These are phyloP conservation scores for Pteronura brasiliensis DNA, from an alignment of 2,113 vertebrate genomes.

Conservation along the genomic window DNA sequence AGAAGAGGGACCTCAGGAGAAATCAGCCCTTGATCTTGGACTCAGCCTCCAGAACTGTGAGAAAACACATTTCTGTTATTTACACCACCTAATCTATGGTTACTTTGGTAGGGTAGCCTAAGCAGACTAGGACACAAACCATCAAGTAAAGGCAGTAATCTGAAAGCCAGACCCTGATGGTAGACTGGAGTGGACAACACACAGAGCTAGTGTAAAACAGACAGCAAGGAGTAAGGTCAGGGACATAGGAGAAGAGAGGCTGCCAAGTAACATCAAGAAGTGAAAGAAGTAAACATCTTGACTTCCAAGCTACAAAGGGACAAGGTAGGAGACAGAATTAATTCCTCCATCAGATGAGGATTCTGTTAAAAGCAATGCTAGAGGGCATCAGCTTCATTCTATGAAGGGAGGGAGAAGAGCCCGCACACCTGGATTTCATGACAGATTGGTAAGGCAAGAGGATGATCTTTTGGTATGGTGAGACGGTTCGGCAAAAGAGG, in stretches of 20 bases:
- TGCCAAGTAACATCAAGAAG: not conserved
- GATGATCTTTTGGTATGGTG: not conserved
- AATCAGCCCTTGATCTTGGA: not conserved
- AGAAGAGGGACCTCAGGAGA: not conserved
- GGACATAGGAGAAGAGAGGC: not conserved
- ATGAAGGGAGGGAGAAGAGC: not conserved
- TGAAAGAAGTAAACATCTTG: not conserved
- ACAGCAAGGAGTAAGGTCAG: not conserved
- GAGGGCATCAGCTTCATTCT: not conserved
- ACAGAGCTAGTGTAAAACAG: not conserved
- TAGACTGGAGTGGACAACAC: not conserved
- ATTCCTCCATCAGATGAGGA: not conserved
- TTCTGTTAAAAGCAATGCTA: not conserved
- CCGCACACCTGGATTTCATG: not conserved
- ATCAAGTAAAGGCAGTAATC: not conserved
- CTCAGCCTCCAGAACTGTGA: not conserved
- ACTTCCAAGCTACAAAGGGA: not conserved
- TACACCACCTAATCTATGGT: not conserved
- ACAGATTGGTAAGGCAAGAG: not conserved
- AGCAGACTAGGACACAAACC: not conserved
- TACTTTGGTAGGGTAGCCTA: not conserved
- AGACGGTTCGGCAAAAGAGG: not conserved
- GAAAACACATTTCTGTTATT: not conserved
- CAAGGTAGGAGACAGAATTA: accelerated
- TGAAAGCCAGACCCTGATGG: not conserved